A percentile compares a stretch with the other conserved stretches of the same genome.
Evolutionary conservation across 2,888 invertebrate genomes (phyloP).

Genomic region (Cordylochernes scorpioides): DNA sequence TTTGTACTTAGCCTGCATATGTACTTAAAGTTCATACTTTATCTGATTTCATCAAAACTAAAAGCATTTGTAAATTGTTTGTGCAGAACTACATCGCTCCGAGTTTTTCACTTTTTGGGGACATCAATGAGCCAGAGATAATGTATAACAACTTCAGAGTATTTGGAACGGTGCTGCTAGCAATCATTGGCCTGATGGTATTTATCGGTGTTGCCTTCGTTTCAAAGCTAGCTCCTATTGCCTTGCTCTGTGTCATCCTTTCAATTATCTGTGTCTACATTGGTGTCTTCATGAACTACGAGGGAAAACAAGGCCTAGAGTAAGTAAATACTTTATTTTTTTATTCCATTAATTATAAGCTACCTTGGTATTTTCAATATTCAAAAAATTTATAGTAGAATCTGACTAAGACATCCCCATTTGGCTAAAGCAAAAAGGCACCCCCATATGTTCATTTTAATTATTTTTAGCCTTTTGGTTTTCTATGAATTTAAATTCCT

Average conservation of each 20-base stretch:
- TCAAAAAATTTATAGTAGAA: too few species aligned
- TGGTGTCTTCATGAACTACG: slow-evolving; percentile 72
- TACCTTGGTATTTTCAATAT: too few species aligned
- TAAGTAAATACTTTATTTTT: slow-evolving; percentile 32
- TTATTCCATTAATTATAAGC: too few species aligned
- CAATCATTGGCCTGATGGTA: slow-evolving; percentile 70
- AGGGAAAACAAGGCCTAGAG: slow-evolving; percentile 66
- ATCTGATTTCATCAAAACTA: too few species aligned
- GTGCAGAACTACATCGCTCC: slow-evolving; percentile 16
- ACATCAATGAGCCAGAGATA: slow-evolving; percentile 23
- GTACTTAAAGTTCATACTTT: too few species aligned
- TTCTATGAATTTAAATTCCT: too few species aligned
- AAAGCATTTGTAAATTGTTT: too few species aligned
- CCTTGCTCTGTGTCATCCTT: slow-evolving; percentile 77
- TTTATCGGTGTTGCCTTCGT: slow-evolving; percentile 94
- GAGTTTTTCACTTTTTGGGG: slow-evolving; percentile 14
- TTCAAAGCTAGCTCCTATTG: slow-evolving; percentile 90
- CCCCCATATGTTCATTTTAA: too few species aligned
- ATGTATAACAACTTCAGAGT: slow-evolving; percentile 97
- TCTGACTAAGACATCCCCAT: too few species aligned
- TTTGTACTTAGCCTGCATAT: too few species aligned
- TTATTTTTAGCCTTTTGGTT: too few species aligned
- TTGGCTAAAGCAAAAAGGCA: too few species aligned
- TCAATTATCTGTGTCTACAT: slow-evolving; percentile 86
- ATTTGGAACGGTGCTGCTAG: slow-evolving; percentile 65